phyloP scores from a whole-genome alignment of 2,113 vertebrate species.

The pig (Sus scrofa) region DNA sequence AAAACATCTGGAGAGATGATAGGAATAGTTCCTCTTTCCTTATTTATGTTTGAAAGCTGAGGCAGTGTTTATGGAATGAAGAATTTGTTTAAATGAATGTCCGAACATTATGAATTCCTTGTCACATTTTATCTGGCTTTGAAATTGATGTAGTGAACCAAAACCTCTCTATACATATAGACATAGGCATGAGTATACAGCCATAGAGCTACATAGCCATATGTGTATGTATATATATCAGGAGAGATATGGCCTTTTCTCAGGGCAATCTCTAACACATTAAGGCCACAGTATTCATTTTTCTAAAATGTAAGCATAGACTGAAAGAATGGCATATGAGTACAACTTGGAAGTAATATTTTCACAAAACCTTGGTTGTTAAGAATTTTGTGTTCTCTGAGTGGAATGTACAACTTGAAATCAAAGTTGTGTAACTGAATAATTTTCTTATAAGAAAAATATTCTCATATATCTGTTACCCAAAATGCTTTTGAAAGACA shows the following conservation, averaged over 20 bases:
- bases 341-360: conserved; percentile 43
- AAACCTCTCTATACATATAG: conserved; percentile 34
- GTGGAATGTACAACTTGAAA: not conserved
- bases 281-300: conserved; percentile 24
- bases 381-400: conserved; percentile 20
- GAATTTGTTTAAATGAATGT: conserved; percentile 89
- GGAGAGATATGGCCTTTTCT: not conserved
- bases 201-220: not conserved
- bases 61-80: conserved; percentile 87
- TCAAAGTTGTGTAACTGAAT: conserved; percentile 14
- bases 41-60: conserved; percentile 88
- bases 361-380: conserved; percentile 28
- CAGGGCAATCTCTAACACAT: conserved; percentile 32
- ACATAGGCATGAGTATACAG: not conserved
- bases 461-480: not conserved
- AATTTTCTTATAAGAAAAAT: not conserved
- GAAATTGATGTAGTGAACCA: conserved; percentile 75
- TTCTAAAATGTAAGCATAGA: not conserved
- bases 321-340: not conserved
- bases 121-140: conserved; percentile 69
- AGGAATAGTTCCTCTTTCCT: conserved; percentile 89
- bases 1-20: conserved; percentile 89
- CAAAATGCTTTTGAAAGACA: conserved; percentile 30
- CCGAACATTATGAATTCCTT: conserved; percentile 85
- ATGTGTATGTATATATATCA: not conserved